These are phyloP conservation scores for Spongia lamella DNA, from an alignment of 37 sponge, comb jelly and placozoan genomes.

Conservation along the genomic window DNA sequence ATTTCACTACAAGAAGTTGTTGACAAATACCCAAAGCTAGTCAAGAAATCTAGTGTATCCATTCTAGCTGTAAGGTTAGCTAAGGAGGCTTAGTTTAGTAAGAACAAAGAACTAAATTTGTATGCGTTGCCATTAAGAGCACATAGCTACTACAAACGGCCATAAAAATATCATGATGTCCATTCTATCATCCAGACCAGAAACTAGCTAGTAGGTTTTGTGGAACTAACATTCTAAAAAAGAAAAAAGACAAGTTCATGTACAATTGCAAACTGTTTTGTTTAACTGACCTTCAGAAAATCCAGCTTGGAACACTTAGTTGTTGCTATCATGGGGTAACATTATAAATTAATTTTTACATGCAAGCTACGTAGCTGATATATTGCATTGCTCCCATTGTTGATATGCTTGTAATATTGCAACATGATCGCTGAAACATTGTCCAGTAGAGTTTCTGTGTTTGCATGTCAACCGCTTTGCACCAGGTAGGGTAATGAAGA, in stretches of 20 bases:
- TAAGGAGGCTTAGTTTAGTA: too few species aligned
- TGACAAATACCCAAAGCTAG: too few species aligned
- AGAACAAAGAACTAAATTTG: too few species aligned
- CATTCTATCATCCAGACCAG: slow-evolving; percentile 34
- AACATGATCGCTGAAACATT: slow-evolving; percentile 79
- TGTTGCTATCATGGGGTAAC: slow-evolving; percentile 37
- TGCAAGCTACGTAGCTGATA: neutral
- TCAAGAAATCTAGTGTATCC: too few species aligned
- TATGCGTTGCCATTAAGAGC: too few species aligned
- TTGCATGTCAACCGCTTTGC: slow-evolving; percentile 57
- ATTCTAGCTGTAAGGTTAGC: too few species aligned
- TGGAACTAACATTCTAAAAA: slow-evolving; percentile 52
- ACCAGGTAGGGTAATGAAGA: slow-evolving; percentile 54
- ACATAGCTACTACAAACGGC: too few species aligned
- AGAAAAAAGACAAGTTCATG: neutral
- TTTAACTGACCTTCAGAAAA: slow-evolving; percentile 66
- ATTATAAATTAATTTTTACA: neutral
- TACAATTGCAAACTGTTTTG: neutral
- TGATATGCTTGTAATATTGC: slow-evolving; percentile 80
- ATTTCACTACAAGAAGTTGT: too few species aligned
- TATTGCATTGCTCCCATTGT: slow-evolving; percentile 83
- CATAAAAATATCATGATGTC: slow-evolving; percentile 47
- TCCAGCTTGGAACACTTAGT: slow-evolving; percentile 49
- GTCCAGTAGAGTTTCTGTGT: slow-evolving; percentile 76
- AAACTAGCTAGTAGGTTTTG: slow-evolving; percentile 26